A percentile compares a stretch with the other conserved stretches of the same genome.
phyloP scores from a whole-genome alignment of 1,140 invertebrate species.

The Penaeus vannamei region DNA sequence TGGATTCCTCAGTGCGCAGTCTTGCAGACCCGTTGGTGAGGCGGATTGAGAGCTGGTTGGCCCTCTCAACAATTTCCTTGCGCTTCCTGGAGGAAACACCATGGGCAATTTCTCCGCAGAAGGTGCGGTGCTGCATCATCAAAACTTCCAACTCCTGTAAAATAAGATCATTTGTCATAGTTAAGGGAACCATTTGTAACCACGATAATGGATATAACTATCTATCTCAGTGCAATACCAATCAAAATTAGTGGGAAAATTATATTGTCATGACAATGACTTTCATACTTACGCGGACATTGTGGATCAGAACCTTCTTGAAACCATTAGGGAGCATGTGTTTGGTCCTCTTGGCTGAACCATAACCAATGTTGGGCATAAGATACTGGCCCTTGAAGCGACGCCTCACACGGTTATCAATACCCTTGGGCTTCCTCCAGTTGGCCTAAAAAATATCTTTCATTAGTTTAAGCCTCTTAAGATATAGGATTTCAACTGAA shows the following conservation, averaged over 20 bases:
- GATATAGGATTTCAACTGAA: no score
- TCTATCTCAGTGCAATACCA: no score
- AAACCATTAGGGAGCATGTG: conserved; percentile 99
- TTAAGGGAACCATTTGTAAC: not conserved
- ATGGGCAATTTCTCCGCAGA: conserved; percentile 97
- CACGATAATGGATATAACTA: not conserved
- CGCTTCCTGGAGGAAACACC: conserved; percentile 97
- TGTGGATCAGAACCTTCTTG: conserved; percentile 91
- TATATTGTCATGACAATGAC: no score
- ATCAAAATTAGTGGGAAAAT: no score
- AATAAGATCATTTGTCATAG: not conserved
- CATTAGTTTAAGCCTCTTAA: not conserved
- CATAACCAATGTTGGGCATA: conserved; percentile 99
- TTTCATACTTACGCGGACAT: conserved; percentile 80
- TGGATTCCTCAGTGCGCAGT: conserved; percentile 97
- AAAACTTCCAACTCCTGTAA: conserved; percentile 95
- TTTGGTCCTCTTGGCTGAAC: conserved; percentile 92
- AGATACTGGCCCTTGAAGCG: conserved; percentile 98
- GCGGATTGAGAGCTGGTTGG: conserved; percentile 94
- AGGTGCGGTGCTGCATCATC: conserved; percentile 98
- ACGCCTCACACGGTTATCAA: conserved; percentile 98
- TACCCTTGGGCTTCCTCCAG: conserved; percentile 97
- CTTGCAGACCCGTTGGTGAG: conserved; percentile 97
- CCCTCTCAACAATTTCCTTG: conserved; percentile 95
- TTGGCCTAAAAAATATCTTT: conserved; percentile 75